Evolutionary conservation across 2,888 invertebrate species (phyloP).

Genomic region (Zygogramma bicolorata): DNA sequence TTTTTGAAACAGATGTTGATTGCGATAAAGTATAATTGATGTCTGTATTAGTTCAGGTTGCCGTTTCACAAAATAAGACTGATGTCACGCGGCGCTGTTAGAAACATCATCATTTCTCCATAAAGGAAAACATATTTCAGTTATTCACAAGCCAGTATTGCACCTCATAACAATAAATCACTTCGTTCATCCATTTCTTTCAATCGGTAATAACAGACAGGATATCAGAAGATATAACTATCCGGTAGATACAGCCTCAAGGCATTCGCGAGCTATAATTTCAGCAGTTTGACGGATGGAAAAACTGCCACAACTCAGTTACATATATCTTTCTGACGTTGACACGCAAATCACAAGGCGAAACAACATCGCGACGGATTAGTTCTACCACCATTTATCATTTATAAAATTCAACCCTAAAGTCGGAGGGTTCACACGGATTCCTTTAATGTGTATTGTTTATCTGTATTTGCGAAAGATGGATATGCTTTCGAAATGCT

Average conservation of each 20-base stretch:
- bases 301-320: conserved; percentile 28
- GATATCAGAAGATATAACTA: conserved; percentile 50
- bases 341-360: conserved; percentile 59
- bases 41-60: too few relatives aligned
- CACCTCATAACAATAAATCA: conserved; percentile 23
- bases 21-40: too few relatives aligned
- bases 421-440: conserved; percentile 39
- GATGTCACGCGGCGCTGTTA: too few relatives aligned
- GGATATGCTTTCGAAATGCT: conserved; percentile 38
- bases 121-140: too few relatives aligned
- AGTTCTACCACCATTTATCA: conserved; percentile 35
- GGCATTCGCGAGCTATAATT: conserved; percentile 56
- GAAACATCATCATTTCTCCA: too few relatives aligned
- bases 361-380: conserved; percentile 30
- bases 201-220: conserved; percentile 36
- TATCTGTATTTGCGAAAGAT: conserved; percentile 46
- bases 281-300: conserved; percentile 45
- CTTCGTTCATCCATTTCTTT: conserved; percentile 22
- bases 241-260: conserved; percentile 54
- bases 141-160: neutral
- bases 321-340: conserved; percentile 58
- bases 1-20: too few relatives aligned
- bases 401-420: conserved; percentile 32
- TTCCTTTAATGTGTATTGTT: conserved; percentile 44
- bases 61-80: too few relatives aligned